Evolutionary conservation across 92 coral and sea anemone genomes (phyloP).

Genomic region (Actinostola sp.): DNA sequence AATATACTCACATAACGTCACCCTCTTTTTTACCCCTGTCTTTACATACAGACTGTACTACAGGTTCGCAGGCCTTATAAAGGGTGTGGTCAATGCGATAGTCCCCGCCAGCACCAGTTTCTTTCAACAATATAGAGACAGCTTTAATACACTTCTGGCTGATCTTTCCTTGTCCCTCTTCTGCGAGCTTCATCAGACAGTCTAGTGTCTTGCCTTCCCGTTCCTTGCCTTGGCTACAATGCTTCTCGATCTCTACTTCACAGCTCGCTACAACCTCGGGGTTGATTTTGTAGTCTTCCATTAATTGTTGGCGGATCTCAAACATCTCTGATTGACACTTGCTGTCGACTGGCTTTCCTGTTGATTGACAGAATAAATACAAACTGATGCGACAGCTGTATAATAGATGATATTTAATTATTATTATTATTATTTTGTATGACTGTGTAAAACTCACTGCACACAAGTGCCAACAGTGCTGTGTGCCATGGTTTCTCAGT

Average conservation of each 20-base stretch:
- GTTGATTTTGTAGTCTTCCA: slow-evolving; percentile 91
- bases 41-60: slow-evolving; percentile 80
- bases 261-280: slow-evolving; percentile 86
- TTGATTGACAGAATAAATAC: not conserved
- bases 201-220: slow-evolving; percentile 90
- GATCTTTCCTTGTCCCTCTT: slow-evolving; percentile 52
- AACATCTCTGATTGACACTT: slow-evolving; percentile 86
- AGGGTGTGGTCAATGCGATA: slow-evolving; percentile 96
- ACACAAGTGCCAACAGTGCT: too few relatives aligned
- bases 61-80: slow-evolving; percentile 85
- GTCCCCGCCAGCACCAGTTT: slow-evolving; percentile 93
- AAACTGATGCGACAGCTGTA: too few relatives aligned
- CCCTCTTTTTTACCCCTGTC: slow-evolving; percentile 91
- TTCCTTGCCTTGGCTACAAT: slow-evolving; percentile 58
- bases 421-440: not conserved
- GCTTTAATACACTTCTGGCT: slow-evolving; percentile 71
- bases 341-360: slow-evolving; percentile 73
- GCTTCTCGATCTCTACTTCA: slow-evolving; percentile 66
- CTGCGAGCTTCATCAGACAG: slow-evolving; percentile 92
- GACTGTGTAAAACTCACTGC: too few relatives aligned
- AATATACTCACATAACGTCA: slow-evolving; percentile 87
- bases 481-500: too few relatives aligned
- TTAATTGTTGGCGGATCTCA: slow-evolving; percentile 81
- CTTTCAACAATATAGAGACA: slow-evolving; percentile 69
- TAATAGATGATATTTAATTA: too few relatives aligned